Base-by-base conservation (phyloP, 2,797 vertebrate species). In the Coregonus sp. region DNA sequence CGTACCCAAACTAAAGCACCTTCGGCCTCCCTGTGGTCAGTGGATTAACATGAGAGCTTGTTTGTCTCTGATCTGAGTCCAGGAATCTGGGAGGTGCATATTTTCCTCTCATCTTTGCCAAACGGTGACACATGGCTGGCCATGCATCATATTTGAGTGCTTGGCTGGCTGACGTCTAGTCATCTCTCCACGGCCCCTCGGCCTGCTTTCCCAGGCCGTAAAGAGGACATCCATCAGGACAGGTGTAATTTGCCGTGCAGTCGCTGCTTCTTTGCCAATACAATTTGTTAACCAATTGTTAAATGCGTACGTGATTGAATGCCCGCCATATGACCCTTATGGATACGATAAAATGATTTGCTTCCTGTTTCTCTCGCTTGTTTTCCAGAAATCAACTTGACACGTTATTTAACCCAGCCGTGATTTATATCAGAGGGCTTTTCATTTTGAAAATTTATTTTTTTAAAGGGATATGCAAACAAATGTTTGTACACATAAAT, bases 221-320 rank as follows among this genome's bases (percentile, higher is more conserved):
- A 78, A 87, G 81, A 80, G 81, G 80, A 81, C 85, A 87, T 92
- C 88, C 54, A 61, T 92, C 86, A 85, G 69, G 5, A 86, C 0
- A 25, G 81, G 87, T 89, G 87, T 80, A 87, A 86, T 89, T 88
- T 87, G 82, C 88, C 82, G 78, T 80, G 85, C 84, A 33, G 85
- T 87, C 88, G 82, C 85, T 72, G 79, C 87, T 81, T 79, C 87
- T 83, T 77, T 84, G 79, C 85, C 86, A 83, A 87, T 85, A 84
- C 85, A 86, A 86, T 89, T 87, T 88, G 89, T 89, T 88, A 90
- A 87, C 77, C 85, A 89, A 82, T 90, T 84, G 87, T 83, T 86
- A 74, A 85, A 16, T 82, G 71, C 50, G 72, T 71, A 40, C 75
- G 69, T 72, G 70, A 73, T 69, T 67, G 70, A 76, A 68, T 25